Base-by-base conservation (phyloP, 35 echinoderm and acorn worm genomes). In the Heliocidaris tuberculata region DNA sequence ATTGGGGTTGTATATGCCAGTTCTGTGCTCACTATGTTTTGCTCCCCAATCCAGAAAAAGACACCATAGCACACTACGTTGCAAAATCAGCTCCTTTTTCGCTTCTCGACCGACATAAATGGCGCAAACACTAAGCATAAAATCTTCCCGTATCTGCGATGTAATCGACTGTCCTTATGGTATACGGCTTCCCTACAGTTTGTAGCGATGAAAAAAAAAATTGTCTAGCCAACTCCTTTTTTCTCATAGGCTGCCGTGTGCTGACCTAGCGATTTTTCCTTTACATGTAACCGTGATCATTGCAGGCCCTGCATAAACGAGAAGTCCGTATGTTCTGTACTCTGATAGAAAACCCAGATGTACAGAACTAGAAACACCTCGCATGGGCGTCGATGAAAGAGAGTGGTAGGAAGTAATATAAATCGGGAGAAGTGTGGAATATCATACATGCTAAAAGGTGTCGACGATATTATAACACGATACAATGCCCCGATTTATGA, bases 241-340 rank as follows among this genome's bases (percentile, higher is more conserved):
- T 78, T 78, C 65, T 78, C 65, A 78, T 19, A 19, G 65, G 65
- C 65, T 78, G 65, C 21, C 65, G 65, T 78, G 65, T 78, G 65
- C 65, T 78, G 65, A 78, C 65, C 65, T 78, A 78, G 65, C 65
- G 65, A 78, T 78, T 78, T 78, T 78, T 78, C 19, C 65, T 24
- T 78, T 27, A 78, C 65, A 78, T 78, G 65, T 78, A 78, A 27
- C 6, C 65, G 65, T 78, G 65, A 78, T 78, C 19, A n/a, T 78
- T 6, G 65, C 65, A 78, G 65, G 65, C 27, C 65, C 65, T 24
- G 27, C 65, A n/a, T 60, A 78, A 78, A 78, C 65, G 65, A 78
- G 65, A 78, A 78, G 27, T 78, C 65, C 19, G 65, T 78, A 19
- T 78, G 65, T 78, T 78, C 52, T 78, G 65, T 27, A 19, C 65